Conservation (phyloP, 1,140 invertebrate genomes). For the Micrasema longulum region DNA sequence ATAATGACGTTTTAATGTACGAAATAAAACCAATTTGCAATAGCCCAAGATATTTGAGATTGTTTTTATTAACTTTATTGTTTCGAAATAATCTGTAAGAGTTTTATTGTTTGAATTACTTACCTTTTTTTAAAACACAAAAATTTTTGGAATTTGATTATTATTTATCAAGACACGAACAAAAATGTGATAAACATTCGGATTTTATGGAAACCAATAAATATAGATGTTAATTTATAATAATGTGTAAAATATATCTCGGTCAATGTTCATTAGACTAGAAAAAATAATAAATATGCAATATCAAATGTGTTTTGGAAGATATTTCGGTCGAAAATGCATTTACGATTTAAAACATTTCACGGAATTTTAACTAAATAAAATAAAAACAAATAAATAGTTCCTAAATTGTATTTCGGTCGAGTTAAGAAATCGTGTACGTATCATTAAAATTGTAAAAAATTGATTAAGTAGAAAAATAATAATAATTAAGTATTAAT, state of each 20-base stretch:
- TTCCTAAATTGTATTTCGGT: conserved; percentile 43
- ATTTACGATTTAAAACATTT: neutral
- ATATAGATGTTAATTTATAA: conserved; percentile 49
- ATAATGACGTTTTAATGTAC: conserved; percentile 41
- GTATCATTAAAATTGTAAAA: conserved; percentile 32
- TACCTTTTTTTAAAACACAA: conserved; percentile 46
- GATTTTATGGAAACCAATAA: conserved; percentile 51
- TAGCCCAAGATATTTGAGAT: conserved; percentile 53
- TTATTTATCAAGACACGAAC: conserved; percentile 50
- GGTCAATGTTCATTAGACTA: conserved; percentile 51
- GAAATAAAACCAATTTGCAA: conserved; percentile 52
- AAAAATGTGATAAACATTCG: conserved; percentile 48
- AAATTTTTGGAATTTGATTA: conserved; percentile 47
- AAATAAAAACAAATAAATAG: conserved; percentile 45
- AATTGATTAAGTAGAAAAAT: conserved; percentile 43
- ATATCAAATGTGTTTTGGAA: conserved; percentile 11
- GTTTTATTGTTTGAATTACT: conserved; percentile 36
- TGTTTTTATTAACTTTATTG: conserved; percentile 51
- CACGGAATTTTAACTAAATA: neutral
- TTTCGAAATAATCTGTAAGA: conserved; percentile 43
- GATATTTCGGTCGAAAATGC: neutral
- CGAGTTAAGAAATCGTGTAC: conserved; percentile 19
- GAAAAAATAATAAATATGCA: conserved; percentile 8
- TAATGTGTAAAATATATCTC: conserved; percentile 41
- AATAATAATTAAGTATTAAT: conserved; percentile 41